phyloP scores from a whole-genome alignment of 2,797 vertebrate genomes.

The Tachyglossus aculeatus region DNA sequence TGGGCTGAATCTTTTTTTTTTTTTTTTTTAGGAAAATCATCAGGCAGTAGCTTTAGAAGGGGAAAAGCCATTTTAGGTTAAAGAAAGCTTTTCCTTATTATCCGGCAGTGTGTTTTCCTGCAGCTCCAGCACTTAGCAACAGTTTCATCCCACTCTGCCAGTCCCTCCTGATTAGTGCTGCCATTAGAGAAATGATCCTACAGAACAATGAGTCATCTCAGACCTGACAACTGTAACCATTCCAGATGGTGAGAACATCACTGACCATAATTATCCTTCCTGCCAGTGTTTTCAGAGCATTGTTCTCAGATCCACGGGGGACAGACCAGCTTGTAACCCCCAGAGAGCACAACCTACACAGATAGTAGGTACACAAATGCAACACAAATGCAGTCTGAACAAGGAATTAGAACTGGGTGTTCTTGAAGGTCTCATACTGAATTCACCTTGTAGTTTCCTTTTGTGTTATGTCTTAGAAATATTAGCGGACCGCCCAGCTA shows the following conservation, averaged over 20 bases:
- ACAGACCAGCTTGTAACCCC: not conserved
- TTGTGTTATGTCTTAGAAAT: not conserved
- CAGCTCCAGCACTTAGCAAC: not conserved
- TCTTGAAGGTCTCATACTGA: too few species aligned
- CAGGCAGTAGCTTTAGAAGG: not conserved
- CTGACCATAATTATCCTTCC: conserved; percentile 31
- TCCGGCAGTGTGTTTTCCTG: conserved; percentile 12
- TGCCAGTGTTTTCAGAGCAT: not conserved
- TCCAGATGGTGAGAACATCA: conserved; percentile 31
- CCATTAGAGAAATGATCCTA: conserved; percentile 16
- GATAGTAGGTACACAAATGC: not conserved
- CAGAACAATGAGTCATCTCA: conserved; percentile 1
- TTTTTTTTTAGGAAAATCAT: not conserved
- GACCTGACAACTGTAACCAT: conserved; percentile 25
- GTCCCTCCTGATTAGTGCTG: not conserved
- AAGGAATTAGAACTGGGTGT: too few species aligned
- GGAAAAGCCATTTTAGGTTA: not conserved
- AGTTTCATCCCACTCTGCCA: not conserved
- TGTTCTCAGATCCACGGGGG: not conserved
- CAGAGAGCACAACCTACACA: too few species aligned
- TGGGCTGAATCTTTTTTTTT: too few species aligned
- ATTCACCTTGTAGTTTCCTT: not conserved
- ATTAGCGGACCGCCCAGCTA: not conserved
- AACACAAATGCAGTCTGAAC: not conserved
- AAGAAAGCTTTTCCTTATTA: not conserved